These are phyloP conservation scores for Oasisia sp. DNA, from an alignment of 2,888 invertebrate species.

Conservation along the genomic window DNA sequence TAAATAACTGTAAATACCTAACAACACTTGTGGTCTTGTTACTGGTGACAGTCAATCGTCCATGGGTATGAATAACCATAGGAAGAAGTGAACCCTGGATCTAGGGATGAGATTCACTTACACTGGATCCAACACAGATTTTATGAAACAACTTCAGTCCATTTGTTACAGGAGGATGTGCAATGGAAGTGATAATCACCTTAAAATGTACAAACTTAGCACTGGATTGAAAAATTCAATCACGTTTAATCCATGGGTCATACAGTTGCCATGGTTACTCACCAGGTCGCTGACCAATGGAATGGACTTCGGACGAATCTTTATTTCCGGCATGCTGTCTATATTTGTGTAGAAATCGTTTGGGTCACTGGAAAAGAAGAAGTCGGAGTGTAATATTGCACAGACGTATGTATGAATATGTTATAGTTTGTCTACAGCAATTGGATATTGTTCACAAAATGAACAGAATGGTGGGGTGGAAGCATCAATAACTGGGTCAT, in stretches of 20 bases:
- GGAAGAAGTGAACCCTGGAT: too few species aligned
- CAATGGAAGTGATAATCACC: background rate
- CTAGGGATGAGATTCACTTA: too few species aligned
- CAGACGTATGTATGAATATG: background rate
- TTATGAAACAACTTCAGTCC: background rate
- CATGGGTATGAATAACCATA: too few species aligned
- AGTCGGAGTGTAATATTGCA: background rate
- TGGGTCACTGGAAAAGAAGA: constrained; percentile 18
- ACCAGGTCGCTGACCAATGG: constrained; percentile 99
- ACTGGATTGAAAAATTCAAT: background rate
- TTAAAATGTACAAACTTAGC: too few species aligned
- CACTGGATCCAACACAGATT: too few species aligned
- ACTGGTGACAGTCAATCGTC: too few species aligned
- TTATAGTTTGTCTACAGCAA: background rate
- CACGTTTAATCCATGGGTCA: background rate
- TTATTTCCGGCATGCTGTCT: constrained; percentile 99
- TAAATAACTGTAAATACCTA: too few species aligned
- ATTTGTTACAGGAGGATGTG: background rate
- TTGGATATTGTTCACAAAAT: too few species aligned
- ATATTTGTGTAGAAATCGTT: constrained; percentile 99
- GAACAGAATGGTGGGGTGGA: too few species aligned
- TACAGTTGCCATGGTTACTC: constrained; percentile 67
- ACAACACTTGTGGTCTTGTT: too few species aligned
- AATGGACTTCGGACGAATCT: constrained; percentile 92
- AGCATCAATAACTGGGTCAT: too few species aligned